These are phyloP conservation scores for Xestia rhomboidea DNA, from an alignment of 2,888 invertebrate species.

Conservation along the genomic window DNA sequence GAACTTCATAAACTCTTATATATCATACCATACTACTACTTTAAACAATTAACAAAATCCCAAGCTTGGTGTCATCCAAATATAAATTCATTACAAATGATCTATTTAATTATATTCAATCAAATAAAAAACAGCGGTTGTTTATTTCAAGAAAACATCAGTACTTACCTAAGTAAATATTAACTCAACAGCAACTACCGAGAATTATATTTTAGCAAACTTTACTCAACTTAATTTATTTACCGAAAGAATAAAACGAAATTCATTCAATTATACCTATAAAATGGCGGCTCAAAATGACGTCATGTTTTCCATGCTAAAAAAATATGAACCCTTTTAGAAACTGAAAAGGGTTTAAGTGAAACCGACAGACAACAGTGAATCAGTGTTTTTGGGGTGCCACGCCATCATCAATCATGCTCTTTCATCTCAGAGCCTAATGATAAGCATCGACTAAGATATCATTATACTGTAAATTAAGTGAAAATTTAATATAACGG, in stretches of 20 bases:
- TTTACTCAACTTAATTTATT: conserved; percentile 49
- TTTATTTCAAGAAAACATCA: conserved; percentile 23
- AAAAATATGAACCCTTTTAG: conserved; percentile 71
- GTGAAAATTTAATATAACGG: conserved; percentile 62
- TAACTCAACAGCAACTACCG: conserved; percentile 17
- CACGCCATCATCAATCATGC: conserved; percentile 76
- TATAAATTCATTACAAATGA: background rate
- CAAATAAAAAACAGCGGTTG: background rate
- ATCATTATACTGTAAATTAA: conserved; percentile 68
- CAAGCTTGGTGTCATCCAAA: background rate
- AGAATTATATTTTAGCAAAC: conserved; percentile 23
- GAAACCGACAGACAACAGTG: conserved; percentile 79
- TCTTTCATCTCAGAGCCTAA: conserved; percentile 70
- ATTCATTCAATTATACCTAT: conserved; percentile 47
- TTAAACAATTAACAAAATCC: background rate
- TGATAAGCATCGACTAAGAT: conserved; percentile 73
- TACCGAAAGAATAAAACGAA: conserved; percentile 45
- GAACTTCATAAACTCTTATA: background rate
- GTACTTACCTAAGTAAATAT: conserved; percentile 9
- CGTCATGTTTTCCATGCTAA: conserved; percentile 60
- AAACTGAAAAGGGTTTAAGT: conserved; percentile 73
- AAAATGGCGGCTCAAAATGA: conserved; percentile 54
- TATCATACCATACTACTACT: too few relatives aligned
- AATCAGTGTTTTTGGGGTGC: conserved; percentile 74
- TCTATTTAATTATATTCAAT: background rate